These are phyloP conservation scores for Rhinogobio ventralis DNA, from an alignment of 2,797 vertebrate genomes.

Conservation along the genomic window DNA sequence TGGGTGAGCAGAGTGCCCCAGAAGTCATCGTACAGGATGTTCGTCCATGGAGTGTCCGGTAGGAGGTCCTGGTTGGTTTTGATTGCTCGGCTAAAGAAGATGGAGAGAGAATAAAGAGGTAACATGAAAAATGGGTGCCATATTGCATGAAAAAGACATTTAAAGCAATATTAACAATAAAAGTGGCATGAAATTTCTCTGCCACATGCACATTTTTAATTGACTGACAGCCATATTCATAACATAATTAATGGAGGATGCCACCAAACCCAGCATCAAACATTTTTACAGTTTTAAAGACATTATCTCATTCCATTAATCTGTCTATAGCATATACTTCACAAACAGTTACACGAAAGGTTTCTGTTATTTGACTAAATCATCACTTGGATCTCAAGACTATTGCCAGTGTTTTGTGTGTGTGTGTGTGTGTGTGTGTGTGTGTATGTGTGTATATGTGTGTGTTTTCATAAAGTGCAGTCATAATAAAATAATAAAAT, in stretches of 20 bases:
- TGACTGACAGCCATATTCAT: not conserved
- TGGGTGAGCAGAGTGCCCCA: slow-evolving; percentile 98
- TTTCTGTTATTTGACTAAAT: not conserved
- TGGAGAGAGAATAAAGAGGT: not conserved
- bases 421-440: too few species aligned
- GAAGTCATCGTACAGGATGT: slow-evolving; percentile 98
- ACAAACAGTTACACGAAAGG: not conserved
- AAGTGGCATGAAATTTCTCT: not conserved
- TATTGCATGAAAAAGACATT: not conserved
- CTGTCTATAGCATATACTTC: not conserved
- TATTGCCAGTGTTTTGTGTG: not conserved
- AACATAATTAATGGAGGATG: not conserved
- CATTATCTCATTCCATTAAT: not conserved
- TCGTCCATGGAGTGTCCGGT: slow-evolving; percentile 94
- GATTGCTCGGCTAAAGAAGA: slow-evolving; percentile 90
- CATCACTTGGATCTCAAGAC: not conserved
- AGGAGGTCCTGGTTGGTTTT: slow-evolving; percentile 99
- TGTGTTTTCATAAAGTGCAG: too few species aligned
- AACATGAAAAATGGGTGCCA: not conserved
- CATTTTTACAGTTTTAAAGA: not conserved
- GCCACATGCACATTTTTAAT: not conserved
- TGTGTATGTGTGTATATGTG: too few species aligned
- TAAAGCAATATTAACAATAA: not conserved
- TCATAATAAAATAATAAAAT: too few species aligned
- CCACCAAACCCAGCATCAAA: not conserved